Evolutionary conservation across 1,140 invertebrate species (phyloP), one percentile per base, ranked within the genome.

Genomic region (Drosophila equinoxialis): DNA sequence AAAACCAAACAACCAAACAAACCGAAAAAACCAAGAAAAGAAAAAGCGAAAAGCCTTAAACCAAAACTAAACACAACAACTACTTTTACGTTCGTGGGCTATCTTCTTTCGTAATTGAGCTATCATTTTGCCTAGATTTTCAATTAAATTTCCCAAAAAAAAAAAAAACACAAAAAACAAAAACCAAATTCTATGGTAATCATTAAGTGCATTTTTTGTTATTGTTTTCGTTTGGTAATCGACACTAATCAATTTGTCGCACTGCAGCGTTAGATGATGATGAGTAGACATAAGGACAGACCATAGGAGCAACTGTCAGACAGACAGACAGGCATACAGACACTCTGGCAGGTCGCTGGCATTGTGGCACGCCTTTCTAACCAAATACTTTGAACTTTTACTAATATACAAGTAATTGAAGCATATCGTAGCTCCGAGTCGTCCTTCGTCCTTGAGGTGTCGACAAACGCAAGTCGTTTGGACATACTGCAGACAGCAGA

Each of bases 241-340:
- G 10, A 51, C 45, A 11, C 45, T 62, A 75, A 75, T 75, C 68
- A 71, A 75, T 71, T 66, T 75, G 59, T 41, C 51, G 60, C 63
- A 71, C 39, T 67, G 45, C 59, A 35, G 14, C 14, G 2, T 6
- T 14, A 14, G 35, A 37, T 13, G n/a, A 6, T 14, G n/a, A 48
- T 6, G 17, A 17, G 7, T 3, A 48, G 45, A 20, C 17, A 60
- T 14, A 35, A 6, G 30, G 23, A n/a, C 39, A 30, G 60, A 26
- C 60, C 10, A 37, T 37, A 8, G 10, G 8, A 37, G 14, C 0
- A 1, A 45, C n/a, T 10, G 45, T 8, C 6, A 17, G 45, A 48
- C 14, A 20, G 14, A 48, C 13, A 20, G 45, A 20, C 17, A 61
- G 37, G 8, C 13, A 48, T 23, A 14, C 41, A 30, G 61, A 14